These are phyloP conservation scores for Acanthosepion esculentum DNA, from an alignment of 2,888 invertebrate species.

Conservation along the genomic window DNA sequence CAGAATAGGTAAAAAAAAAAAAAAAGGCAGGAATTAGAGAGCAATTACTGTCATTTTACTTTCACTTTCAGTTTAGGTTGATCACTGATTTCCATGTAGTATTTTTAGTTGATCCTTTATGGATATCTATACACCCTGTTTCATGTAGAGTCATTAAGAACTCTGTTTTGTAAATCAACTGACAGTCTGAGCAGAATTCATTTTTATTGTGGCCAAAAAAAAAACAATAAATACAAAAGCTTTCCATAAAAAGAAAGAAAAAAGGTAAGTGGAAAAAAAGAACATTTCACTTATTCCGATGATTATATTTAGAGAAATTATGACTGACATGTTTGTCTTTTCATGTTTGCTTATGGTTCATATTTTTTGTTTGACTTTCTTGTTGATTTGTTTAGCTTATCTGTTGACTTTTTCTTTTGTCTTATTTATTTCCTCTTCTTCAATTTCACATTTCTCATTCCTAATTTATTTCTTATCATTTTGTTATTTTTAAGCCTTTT, in stretches of 20 bases:
- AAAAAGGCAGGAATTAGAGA: neutral
- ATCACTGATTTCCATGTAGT: neutral
- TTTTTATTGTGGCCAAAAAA: neutral
- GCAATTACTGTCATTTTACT: constrained; percentile 33
- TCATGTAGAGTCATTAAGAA: constrained; percentile 23
- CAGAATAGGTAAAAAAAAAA: neutral
- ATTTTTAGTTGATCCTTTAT: constrained; percentile 25
- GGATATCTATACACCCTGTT: constrained; percentile 23
- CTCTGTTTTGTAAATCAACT: constrained; percentile 33
- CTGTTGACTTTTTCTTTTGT: neutral
- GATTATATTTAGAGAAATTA: constrained; percentile 13
- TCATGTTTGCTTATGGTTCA: neutral
- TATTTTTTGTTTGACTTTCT: neutral
- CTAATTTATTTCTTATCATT: neutral
- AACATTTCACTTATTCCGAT: neutral
- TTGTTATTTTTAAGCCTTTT: neutral
- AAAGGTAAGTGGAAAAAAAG: neutral
- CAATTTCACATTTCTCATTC: neutral
- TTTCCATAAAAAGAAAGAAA: constrained; percentile 1
- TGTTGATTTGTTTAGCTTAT: neutral
- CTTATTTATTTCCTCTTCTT: neutral
- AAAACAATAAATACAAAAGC: neutral
- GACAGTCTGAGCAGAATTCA: neutral
- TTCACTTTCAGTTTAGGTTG: neutral
- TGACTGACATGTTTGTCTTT: constrained; percentile 33